Evolutionary conservation across 92 coral and sea anemone species (phyloP), one percentile per base, ranked within the genome.

Genomic region (Scolanthus callimorphus): DNA sequence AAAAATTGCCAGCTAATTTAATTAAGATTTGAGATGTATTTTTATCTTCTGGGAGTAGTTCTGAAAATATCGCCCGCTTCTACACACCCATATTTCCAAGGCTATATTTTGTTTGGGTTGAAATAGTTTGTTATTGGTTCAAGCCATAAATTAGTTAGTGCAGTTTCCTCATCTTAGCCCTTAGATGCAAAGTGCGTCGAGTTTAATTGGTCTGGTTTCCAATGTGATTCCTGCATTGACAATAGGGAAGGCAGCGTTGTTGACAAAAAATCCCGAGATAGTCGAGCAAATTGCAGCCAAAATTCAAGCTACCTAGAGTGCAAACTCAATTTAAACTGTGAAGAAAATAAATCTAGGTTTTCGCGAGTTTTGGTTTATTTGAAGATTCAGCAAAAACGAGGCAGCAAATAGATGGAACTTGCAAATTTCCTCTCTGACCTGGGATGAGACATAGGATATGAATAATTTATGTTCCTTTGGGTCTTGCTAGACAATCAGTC

Each of bases 371-470:
- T n/a, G n/a, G n/a, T n/a, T n/a, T n/a, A n/a, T n/a, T n/a, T n/a
- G n/a, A n/a, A n/a, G n/a, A n/a, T 1, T 27, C 1, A 66, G 38
- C 43, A 41, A 66, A 39, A 50, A 55, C 49, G 39, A 43, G 44
- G 52, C 31, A 67, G 70, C 62, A 69, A 56, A 59, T 37, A 39
- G 52, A 43, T 37, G 25, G 57, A 59, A 72, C 59, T 82, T 82
- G 83, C 79, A 82, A 82, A 67, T 76, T 77, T 70, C 57, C 51
- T 56, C 48, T 79, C 77, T 61, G 56, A 28, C 27, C 17, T 57
- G 50, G 67, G 31, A 56, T 50, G 80, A 82, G 86, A 71, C 83
- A 73, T 77, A 78, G 77, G 44, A 48, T 62, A 87, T 87, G 63
- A 64, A 87, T 76, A 55, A 87, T 87, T 73, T 51, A 87, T 87